A percentile compares a stretch with the other conserved stretches of the same genome.
phyloP scores from a whole-genome alignment of 2,797 vertebrate genomes.

The Pseudochaenichthys georgianus region DNA sequence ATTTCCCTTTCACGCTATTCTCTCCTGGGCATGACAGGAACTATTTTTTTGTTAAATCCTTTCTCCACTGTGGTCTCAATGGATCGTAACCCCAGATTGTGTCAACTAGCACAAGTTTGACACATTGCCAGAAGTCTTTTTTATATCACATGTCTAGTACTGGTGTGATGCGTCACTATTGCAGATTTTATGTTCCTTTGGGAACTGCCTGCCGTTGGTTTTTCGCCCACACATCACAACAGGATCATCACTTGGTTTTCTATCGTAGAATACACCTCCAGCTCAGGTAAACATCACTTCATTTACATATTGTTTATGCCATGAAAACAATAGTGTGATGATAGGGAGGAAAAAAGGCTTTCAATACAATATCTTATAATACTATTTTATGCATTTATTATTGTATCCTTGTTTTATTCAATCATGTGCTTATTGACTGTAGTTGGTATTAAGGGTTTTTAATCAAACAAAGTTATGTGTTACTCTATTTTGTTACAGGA shows the following conservation, averaged over 20 bases:
- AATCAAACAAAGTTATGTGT: too few species aligned
- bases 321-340: conserved; percentile 3
- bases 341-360: conserved; percentile 3
- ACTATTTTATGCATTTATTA: background rate
- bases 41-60: conserved; percentile 20
- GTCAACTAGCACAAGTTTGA: conserved; percentile 47
- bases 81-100: conserved; percentile 49
- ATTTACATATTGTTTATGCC: conserved; percentile 47
- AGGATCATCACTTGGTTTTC: conserved; percentile 56
- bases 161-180: conserved; percentile 66
- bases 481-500: too few species aligned
- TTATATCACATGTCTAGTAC: conserved; percentile 55
- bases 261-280: conserved; percentile 28
- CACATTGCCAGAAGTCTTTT: conserved; percentile 61
- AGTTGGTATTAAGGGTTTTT: too few species aligned
- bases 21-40: conserved; percentile 40
- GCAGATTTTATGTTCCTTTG: conserved; percentile 53
- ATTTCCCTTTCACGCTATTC: conserved; percentile 14
- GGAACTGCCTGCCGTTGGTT: conserved; percentile 61
- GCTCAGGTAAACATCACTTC: conserved; percentile 53
- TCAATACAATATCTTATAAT: conserved; percentile 6
- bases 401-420: too few species aligned
- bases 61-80: conserved; percentile 41
- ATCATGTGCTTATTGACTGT: too few species aligned
- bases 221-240: conserved; percentile 59